Evolutionary conservation across 2,113 vertebrate species (phyloP).

Genomic region (Marcusenius ussheri): DNA sequence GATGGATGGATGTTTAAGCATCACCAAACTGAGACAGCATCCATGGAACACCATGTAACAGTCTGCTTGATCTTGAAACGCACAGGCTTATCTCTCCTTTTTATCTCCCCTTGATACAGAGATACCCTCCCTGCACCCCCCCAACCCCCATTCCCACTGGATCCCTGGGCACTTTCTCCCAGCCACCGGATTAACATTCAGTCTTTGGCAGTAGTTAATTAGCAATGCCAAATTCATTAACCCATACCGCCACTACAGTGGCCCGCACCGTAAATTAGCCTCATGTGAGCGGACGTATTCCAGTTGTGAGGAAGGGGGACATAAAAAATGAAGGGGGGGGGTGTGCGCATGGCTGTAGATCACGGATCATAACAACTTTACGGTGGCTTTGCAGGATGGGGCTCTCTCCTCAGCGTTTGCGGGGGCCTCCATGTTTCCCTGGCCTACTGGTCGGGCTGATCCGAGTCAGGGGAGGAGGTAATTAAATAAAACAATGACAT

Average conservation of each 20-base stretch:
- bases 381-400: slow-evolving; percentile 21
- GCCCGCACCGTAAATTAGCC: slow-evolving; percentile 67
- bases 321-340: slow-evolving; percentile 57
- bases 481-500: background rate
- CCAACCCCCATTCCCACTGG: background rate
- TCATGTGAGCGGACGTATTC: slow-evolving; percentile 64
- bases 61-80: background rate
- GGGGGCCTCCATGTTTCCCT: background rate
- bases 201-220: slow-evolving; percentile 93
- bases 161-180: slow-evolving; percentile 44
- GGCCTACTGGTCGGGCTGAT: background rate
- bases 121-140: background rate
- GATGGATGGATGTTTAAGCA: background rate
- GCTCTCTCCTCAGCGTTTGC: slow-evolving; percentile 17
- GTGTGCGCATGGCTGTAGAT: slow-evolving; percentile 43
- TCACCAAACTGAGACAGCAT: background rate
- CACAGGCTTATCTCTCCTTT: background rate
- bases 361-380: slow-evolving; percentile 55
- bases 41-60: background rate
- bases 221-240: slow-evolving; percentile 97
- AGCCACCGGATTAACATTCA: slow-evolving; percentile 89
- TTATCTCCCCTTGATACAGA: background rate
- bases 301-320: slow-evolving; percentile 65
- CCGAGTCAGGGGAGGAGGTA: background rate
- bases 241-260: slow-evolving; percentile 69